phyloP scores from a whole-genome alignment of 2,797 vertebrate species.

The Momotus momota region DNA sequence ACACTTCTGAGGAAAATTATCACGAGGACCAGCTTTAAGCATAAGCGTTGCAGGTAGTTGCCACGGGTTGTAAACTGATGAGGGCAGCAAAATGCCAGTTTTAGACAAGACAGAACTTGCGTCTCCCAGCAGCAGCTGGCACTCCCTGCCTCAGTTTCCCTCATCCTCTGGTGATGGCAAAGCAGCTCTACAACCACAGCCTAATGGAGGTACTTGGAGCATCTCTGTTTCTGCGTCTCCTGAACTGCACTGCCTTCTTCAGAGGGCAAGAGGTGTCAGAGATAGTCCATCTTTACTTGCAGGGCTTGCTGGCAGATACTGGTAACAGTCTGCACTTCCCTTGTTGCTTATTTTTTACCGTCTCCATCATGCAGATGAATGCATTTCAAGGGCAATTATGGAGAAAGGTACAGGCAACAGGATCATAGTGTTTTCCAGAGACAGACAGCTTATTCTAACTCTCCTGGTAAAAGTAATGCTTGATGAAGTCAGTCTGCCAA shows the following conservation, averaged over 20 bases:
- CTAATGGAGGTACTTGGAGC: accelerated
- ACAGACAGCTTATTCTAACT: neutral
- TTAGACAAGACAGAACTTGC: neutral
- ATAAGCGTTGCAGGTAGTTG: neutral
- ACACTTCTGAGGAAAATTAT: neutral
- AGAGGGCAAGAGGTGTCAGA: neutral
- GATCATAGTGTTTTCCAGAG: neutral
- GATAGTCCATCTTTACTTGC: neutral
- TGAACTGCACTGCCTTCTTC: neutral
- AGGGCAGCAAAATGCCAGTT: neutral
- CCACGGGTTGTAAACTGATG: neutral
- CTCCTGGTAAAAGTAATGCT: neutral
- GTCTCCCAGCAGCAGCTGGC: neutral
- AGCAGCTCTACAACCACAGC: neutral
- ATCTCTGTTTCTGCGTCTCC: neutral
- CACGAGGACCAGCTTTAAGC: neutral
- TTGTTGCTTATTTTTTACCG: neutral
- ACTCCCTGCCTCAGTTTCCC: neutral
- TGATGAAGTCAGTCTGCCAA: neutral
- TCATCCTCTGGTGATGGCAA: neutral
- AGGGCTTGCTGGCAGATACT: neutral
- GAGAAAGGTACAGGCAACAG: neutral
- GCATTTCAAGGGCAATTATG: neutral
- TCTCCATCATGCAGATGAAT: neutral
- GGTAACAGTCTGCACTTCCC: neutral